Percentiles rank a stretch among this genome's conserved stretches.
phyloP scores from a whole-genome alignment of 2,888 invertebrate genomes.

The Idaea dimidiata region DNA sequence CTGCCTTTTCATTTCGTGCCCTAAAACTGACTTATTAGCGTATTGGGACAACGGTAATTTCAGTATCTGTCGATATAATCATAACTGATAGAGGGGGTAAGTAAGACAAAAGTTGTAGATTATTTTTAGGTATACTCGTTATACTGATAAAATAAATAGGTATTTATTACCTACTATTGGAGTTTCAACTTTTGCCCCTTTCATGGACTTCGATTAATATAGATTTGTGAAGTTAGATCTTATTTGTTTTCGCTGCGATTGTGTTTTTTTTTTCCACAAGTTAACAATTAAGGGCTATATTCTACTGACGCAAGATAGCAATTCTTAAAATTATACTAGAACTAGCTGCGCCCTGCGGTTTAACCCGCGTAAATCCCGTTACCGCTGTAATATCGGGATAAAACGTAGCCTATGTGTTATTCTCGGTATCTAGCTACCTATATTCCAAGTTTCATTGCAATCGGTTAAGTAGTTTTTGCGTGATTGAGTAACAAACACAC shows the following conservation, averaged over 20 bases:
- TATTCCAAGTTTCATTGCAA: background rate
- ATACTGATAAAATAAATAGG: background rate
- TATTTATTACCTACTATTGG: too few relatives aligned
- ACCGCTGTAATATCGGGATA: background rate
- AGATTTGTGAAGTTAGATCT: too few relatives aligned
- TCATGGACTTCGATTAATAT: too few relatives aligned
- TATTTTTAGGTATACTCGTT: background rate
- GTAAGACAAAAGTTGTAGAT: background rate
- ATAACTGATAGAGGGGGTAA: background rate
- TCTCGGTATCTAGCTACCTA: background rate
- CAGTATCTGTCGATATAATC: background rate
- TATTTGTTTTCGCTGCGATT: too few relatives aligned
- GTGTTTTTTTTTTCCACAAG: too few relatives aligned
- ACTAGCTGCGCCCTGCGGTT: too few relatives aligned
- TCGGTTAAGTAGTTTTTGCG: background rate
- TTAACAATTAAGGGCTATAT: too few relatives aligned
- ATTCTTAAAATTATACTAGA: too few relatives aligned
- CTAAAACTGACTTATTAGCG: constrained; percentile 1
- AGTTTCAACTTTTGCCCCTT: too few relatives aligned
- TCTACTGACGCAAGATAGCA: too few relatives aligned
- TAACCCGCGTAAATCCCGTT: background rate
- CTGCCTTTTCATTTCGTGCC: background rate
- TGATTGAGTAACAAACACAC: background rate
- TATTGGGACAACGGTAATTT: background rate
- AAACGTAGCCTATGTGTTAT: background rate